Conservation (phyloP, 92 coral and sea anemone genomes). For the Porites rus region DNA sequence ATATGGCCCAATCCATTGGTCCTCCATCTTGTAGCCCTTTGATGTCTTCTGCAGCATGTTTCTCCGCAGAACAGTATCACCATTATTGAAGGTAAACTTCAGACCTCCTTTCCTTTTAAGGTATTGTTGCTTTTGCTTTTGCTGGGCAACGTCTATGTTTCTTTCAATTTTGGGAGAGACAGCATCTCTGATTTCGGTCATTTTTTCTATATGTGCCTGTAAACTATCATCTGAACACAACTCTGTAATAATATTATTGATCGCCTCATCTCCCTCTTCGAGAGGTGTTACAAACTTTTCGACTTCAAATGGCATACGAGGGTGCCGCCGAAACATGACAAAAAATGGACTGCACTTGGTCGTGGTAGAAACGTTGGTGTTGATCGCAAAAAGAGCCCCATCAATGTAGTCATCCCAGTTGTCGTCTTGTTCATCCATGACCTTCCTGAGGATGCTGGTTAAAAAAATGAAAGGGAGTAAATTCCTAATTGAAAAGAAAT, state of each 20-base stretch:
- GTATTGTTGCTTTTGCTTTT: slow-evolving; percentile 64
- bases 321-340: slow-evolving; percentile 56
- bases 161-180: slow-evolving; percentile 40
- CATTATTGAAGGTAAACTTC: slow-evolving; percentile 28
- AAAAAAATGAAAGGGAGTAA: neutral
- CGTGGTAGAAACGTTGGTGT: slow-evolving; percentile 63
- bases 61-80: slow-evolving; percentile 58
- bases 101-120: slow-evolving; percentile 46
- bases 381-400: slow-evolving; percentile 69
- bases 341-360: slow-evolving; percentile 76
- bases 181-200: slow-evolving; percentile 32
- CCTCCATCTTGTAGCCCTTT: slow-evolving; percentile 69
- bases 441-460: slow-evolving; percentile 70
- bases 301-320: slow-evolving; percentile 65
- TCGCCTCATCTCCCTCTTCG: slow-evolving; percentile 2
- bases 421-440: slow-evolving; percentile 36
- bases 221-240: slow-evolving; percentile 21
- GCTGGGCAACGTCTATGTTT: slow-evolving; percentile 68
- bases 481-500: too few species aligned
- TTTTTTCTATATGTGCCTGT: slow-evolving; percentile 26
- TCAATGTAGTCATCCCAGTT: slow-evolving; percentile 76
- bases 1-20: slow-evolving; percentile 72
- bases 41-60: slow-evolving; percentile 71
- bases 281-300: slow-evolving; percentile 36
- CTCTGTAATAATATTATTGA: slow-evolving; percentile 20